These are phyloP conservation scores for Bombus sylvicola DNA, from an alignment of 1,140 invertebrate genomes.

Conservation along the genomic window DNA sequence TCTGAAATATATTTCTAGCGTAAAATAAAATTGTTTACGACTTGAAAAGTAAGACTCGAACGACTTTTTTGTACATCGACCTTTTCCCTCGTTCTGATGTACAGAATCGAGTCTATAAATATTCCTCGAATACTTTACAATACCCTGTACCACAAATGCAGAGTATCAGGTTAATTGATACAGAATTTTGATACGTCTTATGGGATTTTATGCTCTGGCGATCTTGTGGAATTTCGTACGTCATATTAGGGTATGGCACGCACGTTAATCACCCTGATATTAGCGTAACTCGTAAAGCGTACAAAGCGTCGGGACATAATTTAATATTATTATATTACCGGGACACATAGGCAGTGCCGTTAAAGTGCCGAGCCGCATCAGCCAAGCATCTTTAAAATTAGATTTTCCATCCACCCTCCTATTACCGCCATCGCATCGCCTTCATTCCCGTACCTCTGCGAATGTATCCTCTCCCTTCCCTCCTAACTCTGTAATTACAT, in stretches of 20 bases:
- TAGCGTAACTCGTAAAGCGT: slow-evolving; percentile 25
- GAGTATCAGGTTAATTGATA: not conserved
- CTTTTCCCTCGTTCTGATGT: no score
- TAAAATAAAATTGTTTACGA: not conserved
- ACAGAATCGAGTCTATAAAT: no score
- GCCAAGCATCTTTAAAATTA: slow-evolving; percentile 50
- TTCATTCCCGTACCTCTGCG: not conserved
- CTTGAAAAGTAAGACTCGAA: not conserved
- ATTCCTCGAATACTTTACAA: no score
- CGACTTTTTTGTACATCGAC: not conserved
- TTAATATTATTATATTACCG: slow-evolving; percentile 52
- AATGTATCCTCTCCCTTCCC: not conserved
- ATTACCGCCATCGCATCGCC: slow-evolving; percentile 5
- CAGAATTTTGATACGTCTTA: slow-evolving; percentile 1
- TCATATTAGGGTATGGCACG: slow-evolving; percentile 25
- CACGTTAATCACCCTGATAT: slow-evolving; percentile 48
- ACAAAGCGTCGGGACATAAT: slow-evolving; percentile 40
- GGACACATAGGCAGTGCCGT: not conserved
- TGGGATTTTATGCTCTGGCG: not conserved
- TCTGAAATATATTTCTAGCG: not conserved
- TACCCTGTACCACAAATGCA: not conserved
- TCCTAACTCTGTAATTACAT: not conserved
- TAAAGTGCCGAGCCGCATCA: slow-evolving; percentile 21
- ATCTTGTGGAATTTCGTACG: slow-evolving; percentile 20
- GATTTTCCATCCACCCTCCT: slow-evolving; percentile 27